These are phyloP conservation scores for Drosophila rufa DNA, from an alignment of 1,140 invertebrate genomes.

Conservation along the genomic window DNA sequence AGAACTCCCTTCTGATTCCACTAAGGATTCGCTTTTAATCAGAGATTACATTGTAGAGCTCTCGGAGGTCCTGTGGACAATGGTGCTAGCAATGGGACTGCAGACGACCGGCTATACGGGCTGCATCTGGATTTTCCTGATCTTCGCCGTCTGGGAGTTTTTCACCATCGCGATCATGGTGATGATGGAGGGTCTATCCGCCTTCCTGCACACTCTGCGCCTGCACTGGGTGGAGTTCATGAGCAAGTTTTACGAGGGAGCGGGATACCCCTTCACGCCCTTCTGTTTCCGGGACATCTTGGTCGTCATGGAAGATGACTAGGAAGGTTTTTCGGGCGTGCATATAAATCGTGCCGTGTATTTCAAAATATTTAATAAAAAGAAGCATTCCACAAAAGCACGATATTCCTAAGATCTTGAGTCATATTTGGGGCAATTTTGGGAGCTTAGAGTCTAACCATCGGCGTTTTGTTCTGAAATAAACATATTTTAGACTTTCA, in stretches of 20 bases:
- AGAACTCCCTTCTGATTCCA: conserved; percentile 78
- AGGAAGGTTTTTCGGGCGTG: not conserved
- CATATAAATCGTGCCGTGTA: not conserved
- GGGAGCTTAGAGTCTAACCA: too few relatives aligned
- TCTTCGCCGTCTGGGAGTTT: conserved; percentile 94
- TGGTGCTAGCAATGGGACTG: conserved; percentile 88
- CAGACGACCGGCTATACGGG: conserved; percentile 60
- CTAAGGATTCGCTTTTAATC: not conserved
- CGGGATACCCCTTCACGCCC: conserved; percentile 95
- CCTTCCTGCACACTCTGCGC: conserved; percentile 98
- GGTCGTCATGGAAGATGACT: conserved; percentile 86
- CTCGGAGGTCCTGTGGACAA: conserved; percentile 96
- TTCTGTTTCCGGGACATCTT: conserved; percentile 96
- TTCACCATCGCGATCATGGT: conserved; percentile 97
- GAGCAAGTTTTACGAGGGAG: conserved; percentile 97
- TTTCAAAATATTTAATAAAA: conserved; percentile 11
- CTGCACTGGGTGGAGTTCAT: conserved; percentile 99
- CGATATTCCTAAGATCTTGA: not conserved
- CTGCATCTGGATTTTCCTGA: conserved; percentile 88
- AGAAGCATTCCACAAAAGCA: conserved; percentile 14
- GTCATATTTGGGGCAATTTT: too few relatives aligned
- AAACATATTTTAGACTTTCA: too few relatives aligned
- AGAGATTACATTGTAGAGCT: conserved; percentile 88
- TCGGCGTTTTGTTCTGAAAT: too few relatives aligned
- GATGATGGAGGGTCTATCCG: conserved; percentile 99